Conservation (phyloP, 2,797 vertebrate species). For the Pteropus rufus region DNA sequence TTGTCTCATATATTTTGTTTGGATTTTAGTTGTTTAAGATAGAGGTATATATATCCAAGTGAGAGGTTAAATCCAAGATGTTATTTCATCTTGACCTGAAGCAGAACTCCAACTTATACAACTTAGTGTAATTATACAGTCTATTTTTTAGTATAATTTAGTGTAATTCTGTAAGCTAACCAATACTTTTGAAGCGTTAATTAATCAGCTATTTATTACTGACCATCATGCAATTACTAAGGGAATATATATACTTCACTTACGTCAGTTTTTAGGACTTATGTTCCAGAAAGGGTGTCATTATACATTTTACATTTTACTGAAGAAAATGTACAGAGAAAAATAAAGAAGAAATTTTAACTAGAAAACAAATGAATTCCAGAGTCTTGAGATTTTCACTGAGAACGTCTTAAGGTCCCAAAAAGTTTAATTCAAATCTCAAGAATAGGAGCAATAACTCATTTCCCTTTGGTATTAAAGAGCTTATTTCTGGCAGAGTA, state of each 20-base stretch:
- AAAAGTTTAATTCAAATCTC: slow-evolving; percentile 13
- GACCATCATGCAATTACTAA: not conserved
- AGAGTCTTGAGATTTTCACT: not conserved
- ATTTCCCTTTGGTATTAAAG: slow-evolving; percentile 4
- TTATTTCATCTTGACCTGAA: not conserved
- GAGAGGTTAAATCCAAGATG: not conserved
- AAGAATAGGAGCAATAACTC: not conserved
- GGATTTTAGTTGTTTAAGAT: not conserved
- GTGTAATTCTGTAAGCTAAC: not conserved
- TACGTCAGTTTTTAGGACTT: not conserved
- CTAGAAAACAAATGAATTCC: not conserved
- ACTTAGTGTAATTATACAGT: not conserved
- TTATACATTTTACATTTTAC: not conserved
- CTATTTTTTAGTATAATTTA: not conserved
- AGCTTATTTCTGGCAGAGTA: slow-evolving; percentile 17
- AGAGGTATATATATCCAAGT: not conserved
- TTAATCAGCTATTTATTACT: not conserved
- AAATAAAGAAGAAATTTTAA: not conserved
- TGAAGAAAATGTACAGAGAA: not conserved
- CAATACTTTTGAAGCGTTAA: not conserved
- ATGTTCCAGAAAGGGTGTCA: not conserved
- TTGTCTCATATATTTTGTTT: not conserved
- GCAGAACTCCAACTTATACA: not conserved
- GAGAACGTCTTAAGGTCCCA: not conserved
- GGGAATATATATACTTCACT: not conserved